Base-by-base conservation (phyloP, 1,140 invertebrate species). In the Rhyzopertha dominica region DNA sequence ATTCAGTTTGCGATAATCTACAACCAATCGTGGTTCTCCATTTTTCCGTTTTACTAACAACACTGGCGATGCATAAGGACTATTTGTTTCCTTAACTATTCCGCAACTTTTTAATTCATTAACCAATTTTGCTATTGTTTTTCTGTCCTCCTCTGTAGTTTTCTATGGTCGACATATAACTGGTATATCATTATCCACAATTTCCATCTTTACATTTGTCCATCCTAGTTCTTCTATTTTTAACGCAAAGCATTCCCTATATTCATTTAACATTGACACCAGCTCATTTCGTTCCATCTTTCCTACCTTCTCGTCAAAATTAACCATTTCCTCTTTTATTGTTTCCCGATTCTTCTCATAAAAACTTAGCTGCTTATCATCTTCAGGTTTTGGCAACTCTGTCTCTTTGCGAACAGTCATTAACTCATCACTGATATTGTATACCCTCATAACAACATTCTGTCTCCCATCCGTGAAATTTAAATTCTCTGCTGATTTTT, bases 1-100 rank as follows among this genome's bases (percentile, higher is more conserved):
- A 40, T 53, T 58, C 9, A 58, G 24, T 28, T 26, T 22, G 14
- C 73, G 37, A 48, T 62, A 76, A 45, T 67, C 61, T 4, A 61
- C 43, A 43, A 50, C 51, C 16, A 66, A 36, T 5, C 65, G 25
- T 14, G 43, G 39, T 23, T 37, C 20, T 1, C 57, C 51, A 16
- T 59, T 50, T 26, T 7, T 26, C 24, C 28, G 25, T 16, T 26
- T 26, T 12, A 39, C 37, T n/a, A 39, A 12, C 12, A 39, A 5
- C 37, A 39, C 37, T n/a, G 37, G 37, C 8, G 12, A 14, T 1
- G 20, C 9, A 39, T 39, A 39, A 2, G 14, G 16, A 23, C 12
- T 17, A 22, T 17, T 18, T 38, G 35, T 38, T 3, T 38, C 35
- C 2, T 12, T 38, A 7, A 38, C 35, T 17, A 38, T 38, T 8